A percentile compares a stretch with the other conserved stretches of the same genome.
phyloP scores from a whole-genome alignment of 1,140 invertebrate species.

The Thaumetopoea pityocampa region DNA sequence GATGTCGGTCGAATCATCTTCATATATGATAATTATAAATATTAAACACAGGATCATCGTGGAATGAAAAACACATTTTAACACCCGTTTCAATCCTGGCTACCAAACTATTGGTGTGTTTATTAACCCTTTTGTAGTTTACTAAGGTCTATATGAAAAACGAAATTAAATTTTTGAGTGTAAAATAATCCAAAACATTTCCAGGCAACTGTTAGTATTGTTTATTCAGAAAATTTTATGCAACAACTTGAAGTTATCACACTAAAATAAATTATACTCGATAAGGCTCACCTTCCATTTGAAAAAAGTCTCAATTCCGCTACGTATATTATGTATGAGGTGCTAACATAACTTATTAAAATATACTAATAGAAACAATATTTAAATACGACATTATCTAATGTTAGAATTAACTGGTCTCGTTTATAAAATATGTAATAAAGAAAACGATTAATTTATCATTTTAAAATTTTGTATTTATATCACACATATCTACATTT shows the following conservation, averaged over 20 bases:
- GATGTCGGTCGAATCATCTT: too few relatives aligned
- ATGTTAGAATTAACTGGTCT: slow-evolving; percentile 56
- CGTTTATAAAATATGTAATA: slow-evolving; percentile 59
- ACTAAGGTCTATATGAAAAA: neutral
- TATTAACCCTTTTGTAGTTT: too few relatives aligned
- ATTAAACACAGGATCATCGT: too few relatives aligned
- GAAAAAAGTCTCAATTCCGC: slow-evolving; percentile 53
- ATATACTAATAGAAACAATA: slow-evolving; percentile 72
- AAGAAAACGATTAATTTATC: slow-evolving; percentile 63
- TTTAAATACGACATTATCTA: slow-evolving; percentile 58
- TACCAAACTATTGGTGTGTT: too few relatives aligned
- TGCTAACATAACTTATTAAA: slow-evolving; percentile 70
- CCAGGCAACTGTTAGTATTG: slow-evolving; percentile 69
- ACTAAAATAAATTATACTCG: slow-evolving; percentile 68
- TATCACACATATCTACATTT: slow-evolving; percentile 76
- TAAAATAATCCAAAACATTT: slow-evolving; percentile 54
- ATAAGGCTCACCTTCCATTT: slow-evolving; percentile 55
- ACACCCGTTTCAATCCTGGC: too few relatives aligned
- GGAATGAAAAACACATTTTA: too few relatives aligned
- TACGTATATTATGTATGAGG: slow-evolving; percentile 55
- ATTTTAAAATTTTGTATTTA: slow-evolving; percentile 78
- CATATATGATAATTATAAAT: too few relatives aligned
- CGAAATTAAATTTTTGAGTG: neutral
- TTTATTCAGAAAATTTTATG: slow-evolving; percentile 71
- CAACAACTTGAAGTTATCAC: slow-evolving; percentile 70